These are phyloP conservation scores for Pseudomugil gertrudae DNA, from an alignment of 2,797 vertebrate genomes.

Conservation along the genomic window DNA sequence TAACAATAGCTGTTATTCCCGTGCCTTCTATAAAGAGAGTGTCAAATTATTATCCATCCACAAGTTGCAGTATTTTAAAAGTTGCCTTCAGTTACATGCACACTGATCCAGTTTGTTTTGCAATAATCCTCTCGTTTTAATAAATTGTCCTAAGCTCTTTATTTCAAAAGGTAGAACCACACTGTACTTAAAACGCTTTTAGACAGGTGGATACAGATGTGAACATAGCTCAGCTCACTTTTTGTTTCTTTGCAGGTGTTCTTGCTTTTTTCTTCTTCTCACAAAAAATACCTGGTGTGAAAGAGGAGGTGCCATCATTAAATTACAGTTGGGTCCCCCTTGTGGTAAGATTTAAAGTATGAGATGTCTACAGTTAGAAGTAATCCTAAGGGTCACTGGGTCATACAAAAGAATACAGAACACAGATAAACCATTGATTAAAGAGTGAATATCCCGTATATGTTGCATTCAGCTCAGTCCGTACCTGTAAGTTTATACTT, in stretches of 20 bases:
- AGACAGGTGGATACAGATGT: neutral
- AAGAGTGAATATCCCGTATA: neutral
- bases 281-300: conserved; percentile 84
- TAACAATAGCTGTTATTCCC: neutral
- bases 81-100: neutral
- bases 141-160: neutral
- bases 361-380: neutral
- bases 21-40: neutral
- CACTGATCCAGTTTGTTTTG: neutral
- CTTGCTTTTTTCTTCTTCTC: conserved; percentile 96
- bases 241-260: conserved; percentile 81
- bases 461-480: neutral
- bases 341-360: conserved; percentile 84
- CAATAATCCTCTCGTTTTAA: neutral
- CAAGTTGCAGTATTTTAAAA: neutral
- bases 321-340: conserved; percentile 97
- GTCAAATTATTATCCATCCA: neutral
- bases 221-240: neutral
- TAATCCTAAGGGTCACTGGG: neutral
- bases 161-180: neutral
- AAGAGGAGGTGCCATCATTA: conserved; percentile 86
- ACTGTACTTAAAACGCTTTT: neutral
- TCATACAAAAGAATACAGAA: neutral
- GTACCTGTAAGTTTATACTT: neutral
- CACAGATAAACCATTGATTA: neutral